A percentile compares a stretch with the other conserved stretches of the same genome.
Evolutionary conservation across 2,888 invertebrate species (phyloP).

Genomic region (Drosophila engyochracea): DNA sequence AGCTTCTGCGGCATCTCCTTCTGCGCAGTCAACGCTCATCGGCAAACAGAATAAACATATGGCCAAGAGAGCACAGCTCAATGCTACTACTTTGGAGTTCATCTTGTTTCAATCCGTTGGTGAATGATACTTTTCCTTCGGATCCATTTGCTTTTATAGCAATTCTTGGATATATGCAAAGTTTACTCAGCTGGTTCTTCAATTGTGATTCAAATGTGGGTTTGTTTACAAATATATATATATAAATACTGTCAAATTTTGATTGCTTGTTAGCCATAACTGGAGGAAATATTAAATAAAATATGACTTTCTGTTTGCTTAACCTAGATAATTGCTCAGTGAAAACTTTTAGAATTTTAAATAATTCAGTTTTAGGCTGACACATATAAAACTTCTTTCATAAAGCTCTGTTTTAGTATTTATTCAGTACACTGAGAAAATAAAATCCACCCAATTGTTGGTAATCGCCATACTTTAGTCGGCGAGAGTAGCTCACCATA

Average conservation of each 20-base stretch:
- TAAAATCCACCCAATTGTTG: too few relatives aligned
- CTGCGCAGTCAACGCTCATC: neutral
- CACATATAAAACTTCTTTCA: neutral
- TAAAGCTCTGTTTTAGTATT: neutral
- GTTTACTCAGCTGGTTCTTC: slow-evolving; percentile 5
- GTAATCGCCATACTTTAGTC: too few relatives aligned
- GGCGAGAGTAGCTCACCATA: neutral
- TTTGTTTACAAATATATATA: neutral
- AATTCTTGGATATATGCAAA: neutral
- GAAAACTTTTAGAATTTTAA: neutral
- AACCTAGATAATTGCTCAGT: neutral
- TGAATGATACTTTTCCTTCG: slow-evolving; percentile 20
- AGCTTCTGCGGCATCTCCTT: too few relatives aligned
- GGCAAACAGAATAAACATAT: slow-evolving; percentile 26
- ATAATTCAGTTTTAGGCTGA: neutral
- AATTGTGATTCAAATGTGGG: neutral
- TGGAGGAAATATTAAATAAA: neutral
- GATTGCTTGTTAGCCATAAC: neutral
- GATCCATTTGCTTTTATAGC: slow-evolving; percentile 21
- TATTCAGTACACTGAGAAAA: neutral
- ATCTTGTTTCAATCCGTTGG: slow-evolving; percentile 16
- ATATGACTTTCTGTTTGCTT: neutral
- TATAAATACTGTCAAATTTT: neutral
- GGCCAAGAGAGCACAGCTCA: slow-evolving; percentile 35
- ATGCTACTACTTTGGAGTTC: slow-evolving; percentile 11